These are phyloP conservation scores for Megaleporinus macrocephalus DNA, from an alignment of 2,113 vertebrate genomes.

Conservation along the genomic window DNA sequence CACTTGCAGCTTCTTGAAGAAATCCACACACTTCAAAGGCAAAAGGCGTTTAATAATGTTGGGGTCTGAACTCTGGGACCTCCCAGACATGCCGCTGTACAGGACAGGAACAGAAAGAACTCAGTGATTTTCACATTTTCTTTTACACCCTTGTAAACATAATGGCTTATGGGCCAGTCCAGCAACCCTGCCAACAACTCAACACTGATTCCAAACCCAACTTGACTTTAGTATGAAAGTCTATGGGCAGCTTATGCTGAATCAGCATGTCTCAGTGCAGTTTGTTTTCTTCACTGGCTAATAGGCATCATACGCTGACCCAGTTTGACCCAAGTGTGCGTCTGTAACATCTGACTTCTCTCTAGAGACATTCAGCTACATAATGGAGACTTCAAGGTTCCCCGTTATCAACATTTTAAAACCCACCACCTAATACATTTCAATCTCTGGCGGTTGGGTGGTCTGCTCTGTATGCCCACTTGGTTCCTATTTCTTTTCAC, in stretches of 20 bases:
- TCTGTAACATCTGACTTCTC: background rate
- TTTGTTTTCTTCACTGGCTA: too few relatives aligned
- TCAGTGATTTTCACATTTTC: too few relatives aligned
- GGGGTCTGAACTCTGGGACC: too few relatives aligned
- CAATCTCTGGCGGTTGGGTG: background rate
- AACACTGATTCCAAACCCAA: background rate
- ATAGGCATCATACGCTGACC: background rate
- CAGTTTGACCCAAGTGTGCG: background rate
- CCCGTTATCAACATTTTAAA: constrained; percentile 13
- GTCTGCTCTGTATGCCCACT: background rate
- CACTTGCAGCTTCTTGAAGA: too few relatives aligned
- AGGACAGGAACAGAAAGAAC: too few relatives aligned
- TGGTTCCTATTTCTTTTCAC: constrained; percentile 21
- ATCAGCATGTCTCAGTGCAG: background rate
- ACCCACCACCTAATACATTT: background rate
- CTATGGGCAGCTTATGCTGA: background rate
- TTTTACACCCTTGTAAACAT: too few relatives aligned
- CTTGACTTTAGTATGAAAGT: background rate
- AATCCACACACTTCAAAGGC: too few relatives aligned
- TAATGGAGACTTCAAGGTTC: background rate
- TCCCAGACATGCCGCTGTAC: too few relatives aligned
- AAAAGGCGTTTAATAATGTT: too few relatives aligned
- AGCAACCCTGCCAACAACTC: too few relatives aligned
- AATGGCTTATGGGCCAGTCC: too few relatives aligned
- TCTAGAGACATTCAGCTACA: background rate